Base-by-base conservation (phyloP, 2,888 invertebrate genomes). In the Amitus sp. region DNA sequence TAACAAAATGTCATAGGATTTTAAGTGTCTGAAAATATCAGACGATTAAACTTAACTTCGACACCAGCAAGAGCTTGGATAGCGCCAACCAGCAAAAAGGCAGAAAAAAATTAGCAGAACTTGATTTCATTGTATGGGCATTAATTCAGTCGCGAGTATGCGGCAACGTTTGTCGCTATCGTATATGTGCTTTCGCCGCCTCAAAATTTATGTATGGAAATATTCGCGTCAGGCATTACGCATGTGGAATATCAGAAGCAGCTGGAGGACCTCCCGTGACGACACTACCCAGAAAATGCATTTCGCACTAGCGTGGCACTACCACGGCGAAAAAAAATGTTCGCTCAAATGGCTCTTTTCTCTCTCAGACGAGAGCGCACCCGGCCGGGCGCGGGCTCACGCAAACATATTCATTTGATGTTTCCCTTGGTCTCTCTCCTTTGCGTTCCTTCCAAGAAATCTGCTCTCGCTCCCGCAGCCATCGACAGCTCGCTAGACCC, bases 121-220 rank as follows among this genome's bases (percentile, higher is more conserved):
- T 45, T 37, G 28, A 34, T 40, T 34, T 23, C 33, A 55, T 58
- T 62, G 49, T 58, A 23, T 47, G 50, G 51, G 58, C 58, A 62
- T 62, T 65, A 56, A 57, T 65, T 55, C 55, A 54, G 57, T 60
- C 53, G 57, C 54, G 62, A 66, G 61, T 63, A 54, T 60, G 53
- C 67, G 51, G 56, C 55, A 65, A 59, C 60, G 56, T 66, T 65
- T 62, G 54, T 57, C 55, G 49, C n/a, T n/a, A n/a, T n/a, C n/a
- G n/a, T n/a, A n/a, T 27, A 70, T 66, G 63, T 66, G 71, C 70
- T 72, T 71, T 70, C 64, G 64, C 65, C 65, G 56, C 63, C 67
- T 74, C 67, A 67, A 79, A 76, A 79, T 79, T 77, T 77, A 79
- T 74, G 73, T 75, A 77, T 79, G 76, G 72, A 76, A 77, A 78